These are phyloP conservation scores for Cairina moschata DNA, from an alignment of 2,113 vertebrate species.

Conservation along the genomic window DNA sequence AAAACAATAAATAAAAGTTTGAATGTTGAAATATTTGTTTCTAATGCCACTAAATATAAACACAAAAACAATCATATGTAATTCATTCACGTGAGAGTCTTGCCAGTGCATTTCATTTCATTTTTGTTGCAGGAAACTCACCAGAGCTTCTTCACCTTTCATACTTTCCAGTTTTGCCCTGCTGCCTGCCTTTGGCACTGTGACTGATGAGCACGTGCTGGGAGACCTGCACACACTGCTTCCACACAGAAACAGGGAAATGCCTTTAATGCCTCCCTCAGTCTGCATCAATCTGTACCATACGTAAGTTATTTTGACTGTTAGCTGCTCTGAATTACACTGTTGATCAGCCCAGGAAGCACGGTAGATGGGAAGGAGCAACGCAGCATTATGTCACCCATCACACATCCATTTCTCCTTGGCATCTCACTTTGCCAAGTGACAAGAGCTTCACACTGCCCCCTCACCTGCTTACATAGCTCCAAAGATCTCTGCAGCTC, in stretches of 20 bases:
- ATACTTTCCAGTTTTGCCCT: background rate
- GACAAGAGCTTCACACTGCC: background rate
- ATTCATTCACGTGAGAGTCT: background rate
- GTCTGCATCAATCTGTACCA: rapidly evolving
- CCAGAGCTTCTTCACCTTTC: background rate
- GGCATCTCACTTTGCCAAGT: background rate
- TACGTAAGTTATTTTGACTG: background rate
- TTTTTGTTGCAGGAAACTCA: background rate
- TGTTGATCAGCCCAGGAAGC: background rate
- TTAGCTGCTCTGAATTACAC: background rate
- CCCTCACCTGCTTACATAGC: background rate
- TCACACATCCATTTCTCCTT: background rate
- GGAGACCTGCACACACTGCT: rapidly evolving
- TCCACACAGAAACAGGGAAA: background rate
- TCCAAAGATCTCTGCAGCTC: background rate
- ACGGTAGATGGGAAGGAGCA: background rate
- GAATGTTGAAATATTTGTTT: background rate
- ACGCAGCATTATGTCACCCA: background rate
- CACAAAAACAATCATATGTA: background rate
- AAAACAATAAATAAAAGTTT: background rate
- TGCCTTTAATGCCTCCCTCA: background rate
- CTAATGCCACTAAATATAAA: background rate
- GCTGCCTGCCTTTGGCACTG: background rate
- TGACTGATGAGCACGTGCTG: background rate
- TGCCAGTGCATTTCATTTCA: background rate